Evolutionary conservation across 2,797 vertebrate species (phyloP).

Genomic region (Gymnopithys bicolor): DNA sequence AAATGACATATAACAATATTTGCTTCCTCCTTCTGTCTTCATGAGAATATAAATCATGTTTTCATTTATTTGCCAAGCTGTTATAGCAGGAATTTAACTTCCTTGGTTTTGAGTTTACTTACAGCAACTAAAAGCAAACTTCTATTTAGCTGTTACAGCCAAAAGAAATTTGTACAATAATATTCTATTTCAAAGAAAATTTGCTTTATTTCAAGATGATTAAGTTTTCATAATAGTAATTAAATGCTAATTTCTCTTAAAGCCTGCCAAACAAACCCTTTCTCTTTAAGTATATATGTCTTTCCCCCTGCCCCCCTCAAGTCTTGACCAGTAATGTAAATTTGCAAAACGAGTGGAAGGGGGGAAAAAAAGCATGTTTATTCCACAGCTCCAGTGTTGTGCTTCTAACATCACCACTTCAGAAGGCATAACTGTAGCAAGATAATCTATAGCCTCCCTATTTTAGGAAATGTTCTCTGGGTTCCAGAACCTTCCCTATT

Average conservation of each 20-base stretch:
- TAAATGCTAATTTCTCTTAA: not conserved
- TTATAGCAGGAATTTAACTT: not conserved
- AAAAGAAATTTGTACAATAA: not conserved
- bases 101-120: not conserved
- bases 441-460: not conserved
- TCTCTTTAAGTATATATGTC: not conserved
- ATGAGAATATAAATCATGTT: not conserved
- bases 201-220: not conserved
- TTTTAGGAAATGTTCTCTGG: not conserved
- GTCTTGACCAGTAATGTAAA: not conserved
- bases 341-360: not conserved
- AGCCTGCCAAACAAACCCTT: not conserved
- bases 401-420: not conserved
- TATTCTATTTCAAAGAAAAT: not conserved
- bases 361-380: fast-evolving
- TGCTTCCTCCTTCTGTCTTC: not conserved
- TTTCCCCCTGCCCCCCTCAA: too few species aligned
- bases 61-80: not conserved
- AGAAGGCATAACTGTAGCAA: not conserved
- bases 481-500: not conserved
- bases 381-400: not conserved
- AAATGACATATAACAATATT: not conserved
- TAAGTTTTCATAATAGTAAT: not conserved
- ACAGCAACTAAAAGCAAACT: not conserved
- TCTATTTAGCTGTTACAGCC: not conserved